Percentiles rank a stretch among this genome's conserved stretches.
These are phyloP conservation scores for Ganaspis brasiliensis DNA, from an alignment of 2,888 invertebrate species.

Conservation along the genomic window DNA sequence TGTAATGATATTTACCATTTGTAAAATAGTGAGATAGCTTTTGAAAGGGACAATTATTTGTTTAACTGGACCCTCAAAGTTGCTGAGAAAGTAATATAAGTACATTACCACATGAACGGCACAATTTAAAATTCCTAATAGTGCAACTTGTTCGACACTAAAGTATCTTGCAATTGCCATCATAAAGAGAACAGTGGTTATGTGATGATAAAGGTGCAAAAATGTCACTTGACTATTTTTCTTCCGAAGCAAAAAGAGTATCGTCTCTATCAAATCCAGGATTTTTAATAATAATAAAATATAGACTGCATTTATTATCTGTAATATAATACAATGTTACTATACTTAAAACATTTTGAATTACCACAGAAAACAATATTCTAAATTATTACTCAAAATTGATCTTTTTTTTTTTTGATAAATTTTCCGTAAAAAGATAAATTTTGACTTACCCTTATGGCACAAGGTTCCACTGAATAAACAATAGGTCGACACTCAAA, in stretches of 20 bases:
- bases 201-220: conserved; percentile 88
- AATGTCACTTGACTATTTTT: conserved; percentile 86
- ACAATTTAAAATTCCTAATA: conserved; percentile 84
- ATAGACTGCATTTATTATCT: conserved; percentile 80
- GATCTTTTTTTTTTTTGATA: too few relatives aligned
- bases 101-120: conserved; percentile 88
- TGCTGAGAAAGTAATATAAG: conserved; percentile 85
- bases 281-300: conserved; percentile 85
- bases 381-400: too few relatives aligned
- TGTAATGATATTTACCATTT: conserved; percentile 87
- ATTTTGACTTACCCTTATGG: conserved; percentile 50
- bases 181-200: conserved; percentile 83
- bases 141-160: conserved; percentile 83
- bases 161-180: conserved; percentile 84
- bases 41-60: conserved; percentile 83
- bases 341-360: too few relatives aligned
- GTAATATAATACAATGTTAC: conserved; percentile 47
- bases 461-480: conserved; percentile 81
- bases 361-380: too few relatives aligned
- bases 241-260: conserved; percentile 87
- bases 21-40: conserved; percentile 82
- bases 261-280: conserved; percentile 86
- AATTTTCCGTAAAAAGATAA: too few relatives aligned
- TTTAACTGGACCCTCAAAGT: conserved; percentile 83
- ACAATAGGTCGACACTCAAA: conserved; percentile 87